Evolutionary conservation across 2,888 invertebrate species (phyloP).

Genomic region (Lycia hirtaria): DNA sequence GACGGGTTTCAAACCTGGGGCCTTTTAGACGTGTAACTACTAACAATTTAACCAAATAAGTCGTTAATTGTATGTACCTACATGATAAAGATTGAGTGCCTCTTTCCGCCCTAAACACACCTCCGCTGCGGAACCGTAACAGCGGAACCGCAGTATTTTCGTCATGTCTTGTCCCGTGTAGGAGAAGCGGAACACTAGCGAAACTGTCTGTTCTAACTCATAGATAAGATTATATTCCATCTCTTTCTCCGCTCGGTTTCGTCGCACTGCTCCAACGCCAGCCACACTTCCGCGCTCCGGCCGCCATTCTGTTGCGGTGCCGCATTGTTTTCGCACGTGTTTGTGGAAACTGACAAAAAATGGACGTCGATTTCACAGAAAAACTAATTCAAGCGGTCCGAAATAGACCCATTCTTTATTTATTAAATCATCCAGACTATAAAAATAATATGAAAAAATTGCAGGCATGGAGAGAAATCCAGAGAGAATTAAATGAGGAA

Average conservation of each 20-base stretch:
- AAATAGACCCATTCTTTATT: constrained; percentile 18
- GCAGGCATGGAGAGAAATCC: constrained; percentile 25
- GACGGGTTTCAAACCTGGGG: too few species aligned
- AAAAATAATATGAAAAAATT: constrained; percentile 20
- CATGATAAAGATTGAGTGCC: too few species aligned
- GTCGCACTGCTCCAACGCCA: constrained; percentile 17
- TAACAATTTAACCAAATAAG: too few species aligned
- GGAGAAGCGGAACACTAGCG: too few species aligned
- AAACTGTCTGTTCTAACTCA: too few species aligned
- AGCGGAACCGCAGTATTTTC: too few species aligned
- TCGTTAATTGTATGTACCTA: too few species aligned
- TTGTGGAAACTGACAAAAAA: constrained; percentile 9
- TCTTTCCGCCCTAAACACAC: too few species aligned
- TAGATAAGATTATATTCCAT: too few species aligned
- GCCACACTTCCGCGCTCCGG: constrained; percentile 25
- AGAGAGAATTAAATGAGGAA: constrained; percentile 26
- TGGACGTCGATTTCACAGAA: neutral
- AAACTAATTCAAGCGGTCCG: constrained; percentile 8
- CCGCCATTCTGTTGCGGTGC: constrained; percentile 31
- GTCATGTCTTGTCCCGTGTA: too few species aligned
- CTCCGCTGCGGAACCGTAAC: too few species aligned
- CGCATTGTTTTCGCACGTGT: constrained; percentile 27
- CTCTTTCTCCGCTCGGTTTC: neutral
- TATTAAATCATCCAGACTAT: constrained; percentile 11
- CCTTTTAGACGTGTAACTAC: too few species aligned